Evolutionary conservation across 2,888 invertebrate species (phyloP).

Genomic region (Lutraria lutraria): DNA sequence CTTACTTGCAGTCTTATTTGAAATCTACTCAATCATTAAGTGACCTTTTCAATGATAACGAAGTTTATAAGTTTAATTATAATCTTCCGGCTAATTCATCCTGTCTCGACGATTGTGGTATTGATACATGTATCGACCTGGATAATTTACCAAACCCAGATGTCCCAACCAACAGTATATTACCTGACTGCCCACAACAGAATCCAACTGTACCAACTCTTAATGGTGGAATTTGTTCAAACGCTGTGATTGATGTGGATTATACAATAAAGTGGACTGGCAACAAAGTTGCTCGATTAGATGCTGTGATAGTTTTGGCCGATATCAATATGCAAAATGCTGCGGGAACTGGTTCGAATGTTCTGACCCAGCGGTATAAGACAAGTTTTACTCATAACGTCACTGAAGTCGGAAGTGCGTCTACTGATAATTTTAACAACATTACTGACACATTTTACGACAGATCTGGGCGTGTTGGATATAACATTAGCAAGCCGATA

Average conservation of each 20-base stretch:
- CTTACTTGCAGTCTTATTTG: constrained; percentile 61
- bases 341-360: constrained; percentile 36
- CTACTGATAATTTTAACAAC: constrained; percentile 73
- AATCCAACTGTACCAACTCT: constrained; percentile 72
- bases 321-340: constrained; percentile 67
- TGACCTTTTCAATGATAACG: constrained; percentile 47
- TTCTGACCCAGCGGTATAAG: constrained; percentile 78
- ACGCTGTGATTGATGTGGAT: constrained; percentile 82
- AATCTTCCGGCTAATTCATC: constrained; percentile 55
- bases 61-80: constrained; percentile 66
- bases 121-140: constrained; percentile 67
- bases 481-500: constrained; percentile 78
- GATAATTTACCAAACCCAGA: constrained; percentile 55
- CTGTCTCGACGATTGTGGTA: constrained; percentile 72
- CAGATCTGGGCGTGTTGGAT: constrained; percentile 81
- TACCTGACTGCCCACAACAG: constrained; percentile 78
- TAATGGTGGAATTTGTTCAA: constrained; percentile 69
- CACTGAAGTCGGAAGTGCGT: constrained; percentile 49
- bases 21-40: constrained; percentile 60
- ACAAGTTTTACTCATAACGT: constrained; percentile 75
- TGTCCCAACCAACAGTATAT: constrained; percentile 22
- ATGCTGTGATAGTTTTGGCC: constrained; percentile 79
- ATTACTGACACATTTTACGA: constrained; percentile 65
- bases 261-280: constrained; percentile 83
- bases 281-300: constrained; percentile 73